Conservation (phyloP, 2,113 vertebrate species). For the Erythrocebus patas region DNA sequence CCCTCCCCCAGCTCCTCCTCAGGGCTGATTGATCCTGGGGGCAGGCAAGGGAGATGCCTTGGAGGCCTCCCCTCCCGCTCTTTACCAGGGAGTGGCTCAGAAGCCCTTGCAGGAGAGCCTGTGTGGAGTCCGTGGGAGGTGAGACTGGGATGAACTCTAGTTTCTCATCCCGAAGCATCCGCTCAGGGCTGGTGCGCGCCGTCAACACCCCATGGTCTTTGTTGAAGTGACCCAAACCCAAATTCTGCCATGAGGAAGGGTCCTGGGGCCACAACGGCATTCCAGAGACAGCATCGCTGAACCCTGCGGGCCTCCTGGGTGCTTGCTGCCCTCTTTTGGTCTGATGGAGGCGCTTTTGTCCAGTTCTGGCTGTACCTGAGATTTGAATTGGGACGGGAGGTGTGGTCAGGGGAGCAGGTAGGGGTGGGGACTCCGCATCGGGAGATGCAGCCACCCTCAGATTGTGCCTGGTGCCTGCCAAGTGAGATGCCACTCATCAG, state of each 20-base stretch:
- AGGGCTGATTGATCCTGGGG: not conserved
- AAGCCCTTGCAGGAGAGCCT: not conserved
- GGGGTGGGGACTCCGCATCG: accelerated
- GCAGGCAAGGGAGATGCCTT: not conserved
- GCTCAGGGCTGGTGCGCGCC: not conserved
- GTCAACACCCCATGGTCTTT: too few relatives aligned
- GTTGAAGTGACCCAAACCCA: not conserved
- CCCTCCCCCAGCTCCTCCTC: not conserved
- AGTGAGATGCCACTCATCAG: not conserved
- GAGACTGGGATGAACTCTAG: not conserved
- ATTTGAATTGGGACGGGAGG: not conserved
- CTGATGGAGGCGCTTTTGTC: not conserved
- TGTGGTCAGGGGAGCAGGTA: not conserved
- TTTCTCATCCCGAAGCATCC: not conserved
- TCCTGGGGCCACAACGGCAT: not conserved
- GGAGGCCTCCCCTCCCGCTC: not conserved
- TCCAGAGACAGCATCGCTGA: not conserved
- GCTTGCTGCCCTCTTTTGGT: not conserved
- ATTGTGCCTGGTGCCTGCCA: not conserved
- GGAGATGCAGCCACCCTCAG: not conserved
- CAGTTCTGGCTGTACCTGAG: not conserved
- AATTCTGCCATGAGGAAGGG: not conserved
- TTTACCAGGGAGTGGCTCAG: not conserved
- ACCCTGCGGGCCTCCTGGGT: not conserved
- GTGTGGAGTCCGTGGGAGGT: too few relatives aligned